Evolutionary conservation across 1,140 invertebrate genomes (phyloP), one percentile per base, ranked within the genome.

Genomic region (Muscidifurax raptorellus): DNA sequence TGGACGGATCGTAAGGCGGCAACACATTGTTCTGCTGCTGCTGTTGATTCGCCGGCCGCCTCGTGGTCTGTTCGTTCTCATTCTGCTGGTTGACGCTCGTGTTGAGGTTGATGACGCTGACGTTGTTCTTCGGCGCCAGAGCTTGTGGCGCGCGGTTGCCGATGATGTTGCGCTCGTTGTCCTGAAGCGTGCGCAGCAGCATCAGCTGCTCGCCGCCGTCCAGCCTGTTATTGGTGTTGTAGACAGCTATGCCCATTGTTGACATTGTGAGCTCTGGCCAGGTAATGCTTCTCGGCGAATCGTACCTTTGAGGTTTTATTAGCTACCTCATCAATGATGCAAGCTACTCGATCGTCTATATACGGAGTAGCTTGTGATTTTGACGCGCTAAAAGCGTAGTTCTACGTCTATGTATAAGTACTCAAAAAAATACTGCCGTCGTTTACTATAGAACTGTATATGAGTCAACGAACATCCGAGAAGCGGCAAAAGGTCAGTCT

Each of bases 161-260:
- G 25, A 92, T 88, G 15, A 93, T 92, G 84, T 93, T 93, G 36
- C 89, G 90, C 76, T 93, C 92, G 85, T 93, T 93, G 27, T 93
- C 92, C 80, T 92, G 92, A 3, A 93, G 80, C 0, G 91, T 93
- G 10, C 92, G 85, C 27, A 93, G 82, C 22, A 93, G 79, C 92
- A 92, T 92, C 32, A 93, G 64, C 64, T 91, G 91, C 52, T 93
- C 92, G 0, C 9, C 90, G 1, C 87, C 77, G 32, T 88, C 90
- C 36, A 92, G 87, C 28, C 91, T 90, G 1, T 92, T 90, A 22
- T 90, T 85, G 66, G 92, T 92, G 81, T 91, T 91, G 47, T 89
- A 92, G n/a, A 92, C 90, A 10, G 92, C 92, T 18, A 93, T 90
- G 27, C 92, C 92, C 92, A 93, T 93, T 0, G 91, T 91, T 81